Base-by-base conservation (phyloP, 2,797 vertebrate species). In the Rhynchotus rufescens region DNA sequence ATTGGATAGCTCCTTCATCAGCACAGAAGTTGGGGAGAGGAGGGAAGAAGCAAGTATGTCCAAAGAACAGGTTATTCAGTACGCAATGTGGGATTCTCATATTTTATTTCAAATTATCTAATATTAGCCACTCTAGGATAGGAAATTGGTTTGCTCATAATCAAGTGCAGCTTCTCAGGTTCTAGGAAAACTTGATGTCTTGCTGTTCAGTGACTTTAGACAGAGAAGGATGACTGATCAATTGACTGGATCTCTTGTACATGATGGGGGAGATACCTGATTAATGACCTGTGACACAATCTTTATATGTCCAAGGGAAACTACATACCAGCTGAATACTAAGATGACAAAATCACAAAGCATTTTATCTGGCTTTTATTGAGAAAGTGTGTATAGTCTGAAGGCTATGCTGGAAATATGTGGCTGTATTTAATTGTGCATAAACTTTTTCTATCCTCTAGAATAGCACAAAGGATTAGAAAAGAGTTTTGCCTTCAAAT, bases 381-480 rank as follows among this genome's bases (percentile, higher is more conserved):
- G 77, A 74, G 90, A 90, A 87, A 86, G 52, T 52, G 22, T 64
- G 2, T 36, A 74, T 80, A 86, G 36, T 73, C 71, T 77, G n/a
- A 34, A 91, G 67, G 47, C 91, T 71, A 84, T 51, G 91, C 47
- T 47, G 51, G 73, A 89, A 92, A 84, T 65, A 34, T 28, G 23
- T n/a, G 40, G 36, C 54, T 92, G 77, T 90, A 96, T 95, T 96
- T 94, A 96, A 92, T 95, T 95, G 76, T 78, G 77, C 38, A 13
- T 68, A 80, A 89, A 36, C 40, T 94, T 87, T 44, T 95, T 83
- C 89, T 89, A 44, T 81, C n/a, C 47, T 94, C 76, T 88, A 69
- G 88, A 95, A 90, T 54, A 95, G 71, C 49, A 61, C 38, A 82
- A 38, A 94, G 83, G 80, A 81, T 80, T 80, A 45, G 16, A 77